phyloP scores from a whole-genome alignment of 2,113 vertebrate species.

The Diadophis punctatus region DNA sequence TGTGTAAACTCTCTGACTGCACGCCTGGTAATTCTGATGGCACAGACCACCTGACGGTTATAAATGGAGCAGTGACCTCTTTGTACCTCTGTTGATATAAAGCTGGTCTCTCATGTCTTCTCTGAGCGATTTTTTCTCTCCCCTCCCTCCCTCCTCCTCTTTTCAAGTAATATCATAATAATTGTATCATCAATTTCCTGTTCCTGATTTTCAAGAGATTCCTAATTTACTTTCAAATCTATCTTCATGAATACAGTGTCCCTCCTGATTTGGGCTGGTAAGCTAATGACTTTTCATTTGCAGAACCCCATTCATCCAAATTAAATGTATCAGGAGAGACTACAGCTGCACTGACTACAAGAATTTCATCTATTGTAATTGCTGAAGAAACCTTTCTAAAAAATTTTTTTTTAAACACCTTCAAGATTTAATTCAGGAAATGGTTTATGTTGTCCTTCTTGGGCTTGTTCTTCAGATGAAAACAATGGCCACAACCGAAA shows the following conservation, averaged over 20 bases:
- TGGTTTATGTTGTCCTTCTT: neutral
- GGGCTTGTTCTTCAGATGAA: neutral
- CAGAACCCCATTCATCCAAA: slow-evolving; percentile 23
- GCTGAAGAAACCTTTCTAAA: neutral
- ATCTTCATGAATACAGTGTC: slow-evolving; percentile 24
- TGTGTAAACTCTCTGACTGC: neutral
- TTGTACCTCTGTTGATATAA: slow-evolving; percentile 2
- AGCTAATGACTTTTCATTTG: slow-evolving; percentile 36
- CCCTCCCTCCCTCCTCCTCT: neutral
- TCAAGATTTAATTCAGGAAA: neutral
- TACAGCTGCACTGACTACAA: neutral
- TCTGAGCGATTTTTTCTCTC: neutral
- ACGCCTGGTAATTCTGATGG: neutral
- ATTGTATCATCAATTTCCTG: slow-evolving; percentile 15
- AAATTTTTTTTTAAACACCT: neutral
- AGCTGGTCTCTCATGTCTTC: neutral
- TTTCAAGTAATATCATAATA: slow-evolving; percentile 8
- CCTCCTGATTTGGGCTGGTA: slow-evolving; percentile 34
- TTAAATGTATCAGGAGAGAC: slow-evolving; percentile 11
- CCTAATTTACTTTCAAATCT: slow-evolving; percentile 35
- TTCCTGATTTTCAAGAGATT: slow-evolving; percentile 13
- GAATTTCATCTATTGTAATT: neutral
- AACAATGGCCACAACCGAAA: neutral
- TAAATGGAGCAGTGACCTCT: slow-evolving; percentile 12
- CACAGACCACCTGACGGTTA: neutral